These are phyloP conservation scores for Zeus faber DNA, from an alignment of 2,113 vertebrate genomes.

Conservation along the genomic window DNA sequence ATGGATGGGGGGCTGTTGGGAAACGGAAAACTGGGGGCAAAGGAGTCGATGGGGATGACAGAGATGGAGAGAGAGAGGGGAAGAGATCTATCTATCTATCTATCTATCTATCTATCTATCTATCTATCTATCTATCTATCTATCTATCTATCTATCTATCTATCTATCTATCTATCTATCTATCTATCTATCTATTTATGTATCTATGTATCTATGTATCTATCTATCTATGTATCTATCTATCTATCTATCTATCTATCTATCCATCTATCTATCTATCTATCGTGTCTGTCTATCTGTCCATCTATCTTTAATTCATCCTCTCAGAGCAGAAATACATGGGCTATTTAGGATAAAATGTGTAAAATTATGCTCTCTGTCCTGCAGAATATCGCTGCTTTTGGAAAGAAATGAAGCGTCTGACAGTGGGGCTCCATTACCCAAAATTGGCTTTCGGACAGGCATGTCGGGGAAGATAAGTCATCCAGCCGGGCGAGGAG, in stretches of 20 bases:
- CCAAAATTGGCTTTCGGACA: slow-evolving; percentile 67
- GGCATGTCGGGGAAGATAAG: slow-evolving; percentile 48
- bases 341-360: too few species aligned
- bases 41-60: not conserved
- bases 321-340: too few species aligned
- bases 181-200: not conserved
- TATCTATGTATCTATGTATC: not conserved
- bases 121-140: slow-evolving; percentile 1
- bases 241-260: slow-evolving; percentile 1
- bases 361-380: slow-evolving; percentile 57
- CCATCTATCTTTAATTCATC: too few species aligned
- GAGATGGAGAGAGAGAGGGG: not conserved
- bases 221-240: not conserved
- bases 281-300: too few species aligned
- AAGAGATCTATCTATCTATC: not conserved
- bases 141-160: too few species aligned
- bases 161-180: too few species aligned
- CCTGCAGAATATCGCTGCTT: slow-evolving; percentile 58
- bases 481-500: too few species aligned
- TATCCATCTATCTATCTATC: too few species aligned
- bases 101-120: not conserved
- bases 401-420: slow-evolving; percentile 68
- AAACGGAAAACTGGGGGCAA: not conserved
- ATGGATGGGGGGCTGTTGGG: not conserved
- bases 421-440: slow-evolving; percentile 70